Percentiles rank a stretch among this genome's conserved stretches.
Conservation (phyloP, 2,888 invertebrate species). For the Acanthopleura granulata region DNA sequence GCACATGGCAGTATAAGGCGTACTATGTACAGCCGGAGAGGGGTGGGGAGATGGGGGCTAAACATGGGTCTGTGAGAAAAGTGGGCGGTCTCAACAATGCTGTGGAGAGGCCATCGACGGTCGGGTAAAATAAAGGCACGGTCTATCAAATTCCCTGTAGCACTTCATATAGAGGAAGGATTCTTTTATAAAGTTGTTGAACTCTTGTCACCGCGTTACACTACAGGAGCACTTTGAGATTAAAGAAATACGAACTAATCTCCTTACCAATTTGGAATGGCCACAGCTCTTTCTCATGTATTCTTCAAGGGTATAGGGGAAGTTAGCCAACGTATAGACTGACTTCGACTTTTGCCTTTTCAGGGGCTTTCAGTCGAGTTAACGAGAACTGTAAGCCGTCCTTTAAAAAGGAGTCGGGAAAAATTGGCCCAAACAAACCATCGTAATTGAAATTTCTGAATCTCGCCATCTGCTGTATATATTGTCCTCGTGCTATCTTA, state of each 20-base stretch:
- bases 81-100: no score
- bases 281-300: no score
- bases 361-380: neutral
- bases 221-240: neutral
- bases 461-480: no score
- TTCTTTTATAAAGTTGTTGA: neutral
- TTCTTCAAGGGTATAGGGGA: no score
- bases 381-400: neutral
- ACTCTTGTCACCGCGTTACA: neutral
- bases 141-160: neutral
- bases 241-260: neutral
- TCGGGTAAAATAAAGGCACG: neutral
- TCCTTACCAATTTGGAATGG: neutral
- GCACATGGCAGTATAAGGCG: no score
- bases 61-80: no score
- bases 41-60: no score
- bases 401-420: neutral
- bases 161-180: neutral
- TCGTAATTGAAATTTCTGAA: no score
- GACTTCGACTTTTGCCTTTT: slow-evolving; percentile 9
- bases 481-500: no score
- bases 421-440: neutral
- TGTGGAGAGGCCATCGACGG: neutral
- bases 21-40: no score
- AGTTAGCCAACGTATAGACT: neutral